These are phyloP conservation scores for Paramormyrops hopkinsi DNA, from an alignment of 2,797 vertebrate genomes.

Conservation along the genomic window DNA sequence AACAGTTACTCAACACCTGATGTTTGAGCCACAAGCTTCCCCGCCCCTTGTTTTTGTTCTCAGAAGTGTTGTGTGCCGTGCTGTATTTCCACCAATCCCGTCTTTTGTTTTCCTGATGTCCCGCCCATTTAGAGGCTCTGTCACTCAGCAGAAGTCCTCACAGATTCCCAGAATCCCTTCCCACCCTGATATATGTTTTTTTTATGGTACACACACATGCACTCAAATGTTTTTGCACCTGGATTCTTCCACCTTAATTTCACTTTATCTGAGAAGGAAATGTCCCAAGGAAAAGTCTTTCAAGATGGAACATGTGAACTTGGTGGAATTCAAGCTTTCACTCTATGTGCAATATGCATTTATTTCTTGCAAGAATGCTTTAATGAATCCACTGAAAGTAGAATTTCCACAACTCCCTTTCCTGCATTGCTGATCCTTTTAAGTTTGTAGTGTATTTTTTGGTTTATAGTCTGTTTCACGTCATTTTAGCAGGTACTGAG, in stretches of 20 bases:
- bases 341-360: slow-evolving; percentile 97
- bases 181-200: background rate
- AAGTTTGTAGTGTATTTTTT: slow-evolving; percentile 74
- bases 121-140: slow-evolving; percentile 31
- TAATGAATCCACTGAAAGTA: slow-evolving; percentile 77
- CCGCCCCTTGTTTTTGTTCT: slow-evolving; percentile 41
- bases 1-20: slow-evolving; percentile 76
- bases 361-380: slow-evolving; percentile 80
- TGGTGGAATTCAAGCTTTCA: slow-evolving; percentile 88
- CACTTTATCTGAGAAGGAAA: slow-evolving; percentile 47
- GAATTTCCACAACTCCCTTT: slow-evolving; percentile 71
- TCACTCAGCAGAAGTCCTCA: slow-evolving; percentile 43
- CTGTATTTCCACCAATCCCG: slow-evolving; percentile 51
- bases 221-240: slow-evolving; percentile 31
- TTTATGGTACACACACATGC: background rate
- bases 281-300: slow-evolving; percentile 50
- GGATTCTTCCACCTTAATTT: slow-evolving; percentile 43
- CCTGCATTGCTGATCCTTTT: slow-evolving; percentile 62
- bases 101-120: slow-evolving; percentile 57
- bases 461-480: slow-evolving; percentile 78
- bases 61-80: slow-evolving; percentile 64
- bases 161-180: slow-evolving; percentile 42
- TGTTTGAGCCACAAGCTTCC: slow-evolving; percentile 80
- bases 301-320: slow-evolving; percentile 71
- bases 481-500: slow-evolving; percentile 99